Evolutionary conservation across 2,797 vertebrate genomes (phyloP), one percentile per base, ranked within the genome.

Genomic region (Triplophysa bombifrons): DNA sequence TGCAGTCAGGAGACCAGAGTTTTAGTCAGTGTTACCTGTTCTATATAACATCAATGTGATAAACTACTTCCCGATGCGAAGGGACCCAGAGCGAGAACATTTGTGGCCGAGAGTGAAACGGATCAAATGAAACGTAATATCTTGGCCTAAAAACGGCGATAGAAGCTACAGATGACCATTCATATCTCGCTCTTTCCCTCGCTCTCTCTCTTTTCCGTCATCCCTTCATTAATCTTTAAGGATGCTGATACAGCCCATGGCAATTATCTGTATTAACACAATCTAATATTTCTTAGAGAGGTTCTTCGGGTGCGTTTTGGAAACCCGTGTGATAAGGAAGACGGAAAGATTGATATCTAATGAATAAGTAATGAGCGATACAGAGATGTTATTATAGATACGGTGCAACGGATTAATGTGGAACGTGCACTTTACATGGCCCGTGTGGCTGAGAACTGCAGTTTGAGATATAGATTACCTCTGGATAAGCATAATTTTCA

Each of bases 371-470:
- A 83, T 83, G 51, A 79, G 67, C 41, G 46, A 75, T 51, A 79
- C 80, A 38, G 58, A 82, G 82, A 83, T 78, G 61, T 83, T 83
- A 83, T 81, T 83, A 85, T 83, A 69, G 69, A 85, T 85, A 80
- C 65, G 58, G 66, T 83, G 76, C 64, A 69, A 60, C 38, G 69
- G 74, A 76, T 83, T 71, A 80, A 77, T 69, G 48, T 71, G 75
- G 30, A 66, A 71, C 71, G 58, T 83, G 71, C 63, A 81, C 72
- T 81, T 50, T 64, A 55, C 30, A 78, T 76, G 63, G 68, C 75
- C 80, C 73, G 44, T 70, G 44, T 8, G 70, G 30, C 16, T 67
- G 76, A 66, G 46, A 38, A 30, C 64, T 56, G 41, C 13, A 30
- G 60, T 30, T 55, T 27, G 34, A 68, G 46, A 44, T 71, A 27